Evolutionary conservation across 2,797 vertebrate species (phyloP), one percentile per base, ranked within the genome.

Genomic region (Melanotaenia parkinsoni): DNA sequence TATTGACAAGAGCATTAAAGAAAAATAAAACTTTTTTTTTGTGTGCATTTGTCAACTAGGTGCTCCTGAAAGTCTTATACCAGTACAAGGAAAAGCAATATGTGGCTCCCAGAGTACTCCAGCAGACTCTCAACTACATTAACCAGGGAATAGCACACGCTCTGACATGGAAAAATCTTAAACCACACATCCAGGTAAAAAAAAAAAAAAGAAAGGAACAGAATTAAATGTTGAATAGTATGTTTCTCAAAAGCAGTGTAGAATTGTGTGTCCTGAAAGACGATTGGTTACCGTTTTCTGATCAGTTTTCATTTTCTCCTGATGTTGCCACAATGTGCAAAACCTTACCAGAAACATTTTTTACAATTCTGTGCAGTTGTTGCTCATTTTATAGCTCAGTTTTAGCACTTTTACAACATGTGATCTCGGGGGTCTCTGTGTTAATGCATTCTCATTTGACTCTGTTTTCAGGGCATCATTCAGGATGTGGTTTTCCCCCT

Each of bases 401-500:
- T 43, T 70, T 38, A 9, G 13, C 30, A 5, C 16, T 67, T 22
- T 3, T 9, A 5, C 11, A 30, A 14, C 7, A 33, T 28, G 18
- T 24, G 12, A 13, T 67, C 20, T 50, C 16, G 9, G 11, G n/a
- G 6, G 18, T 47, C 7, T 26, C n/a, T 54, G 50, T 37, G 32
- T 51, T 57, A 60, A 67, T 26, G 18, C 28, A 35, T 32, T 57
- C 11, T 9, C 28, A 11, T 40, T 24, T 69, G 28, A 76, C 30
- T 72, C 45, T 76, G 32, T 74, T 70, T 90, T 86, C 91, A 99
- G 98, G 97, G 97, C 62, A 99, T 99, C 92, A 98, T 99, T 93
- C 98, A 99, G 94, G 97, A 99, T 86, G 98, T 99, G 93, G 98
- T 99, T 90, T 99, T 99, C 92, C 98, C 98, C n/a, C 93, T 99